Percentiles rank a stretch among this genome's conserved stretches.
Conservation (phyloP, 1,140 invertebrate genomes). For the Penaeus indicus region DNA sequence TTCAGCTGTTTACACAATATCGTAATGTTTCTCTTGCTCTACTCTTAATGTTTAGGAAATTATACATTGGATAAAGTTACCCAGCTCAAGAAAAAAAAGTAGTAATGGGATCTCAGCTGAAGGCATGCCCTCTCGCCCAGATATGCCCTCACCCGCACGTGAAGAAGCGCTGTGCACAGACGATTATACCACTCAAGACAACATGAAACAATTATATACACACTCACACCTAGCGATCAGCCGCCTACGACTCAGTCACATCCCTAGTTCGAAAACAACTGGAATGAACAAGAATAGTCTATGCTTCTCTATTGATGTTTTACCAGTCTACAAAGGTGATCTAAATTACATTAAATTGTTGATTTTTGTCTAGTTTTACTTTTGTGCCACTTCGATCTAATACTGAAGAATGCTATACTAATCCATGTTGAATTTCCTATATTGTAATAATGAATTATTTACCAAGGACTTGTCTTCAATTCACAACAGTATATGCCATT, state of each 20-base stretch:
- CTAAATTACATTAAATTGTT: conserved; percentile 60
- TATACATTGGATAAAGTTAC: no score
- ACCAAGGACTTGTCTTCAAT: conserved; percentile 41
- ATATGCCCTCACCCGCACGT: conserved; percentile 10
- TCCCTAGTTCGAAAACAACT: conserved; percentile 60
- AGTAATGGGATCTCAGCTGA: background rate
- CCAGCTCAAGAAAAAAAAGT: no score
- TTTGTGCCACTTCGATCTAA: conserved; percentile 62
- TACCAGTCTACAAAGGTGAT: conserved; percentile 61
- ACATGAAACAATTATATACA: conserved; percentile 64
- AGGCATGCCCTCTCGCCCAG: background rate
- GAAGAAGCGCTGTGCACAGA: conserved; percentile 58
- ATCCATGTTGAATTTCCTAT: conserved; percentile 56
- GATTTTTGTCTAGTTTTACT: conserved; percentile 61
- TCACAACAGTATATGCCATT: conserved; percentile 36
- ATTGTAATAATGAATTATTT: conserved; percentile 40
- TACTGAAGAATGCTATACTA: conserved; percentile 63
- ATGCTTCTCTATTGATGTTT: conserved; percentile 52
- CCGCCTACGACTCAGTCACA: conserved; percentile 49
- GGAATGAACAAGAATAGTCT: conserved; percentile 60
- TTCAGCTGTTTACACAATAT: no score
- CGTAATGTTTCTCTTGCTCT: no score
- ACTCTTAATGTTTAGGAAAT: no score
- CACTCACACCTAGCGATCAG: conserved; percentile 58
- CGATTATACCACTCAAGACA: conserved; percentile 55